Evolutionary conservation across 1,140 invertebrate species (phyloP).

Genomic region (Drosophila saltans): DNA sequence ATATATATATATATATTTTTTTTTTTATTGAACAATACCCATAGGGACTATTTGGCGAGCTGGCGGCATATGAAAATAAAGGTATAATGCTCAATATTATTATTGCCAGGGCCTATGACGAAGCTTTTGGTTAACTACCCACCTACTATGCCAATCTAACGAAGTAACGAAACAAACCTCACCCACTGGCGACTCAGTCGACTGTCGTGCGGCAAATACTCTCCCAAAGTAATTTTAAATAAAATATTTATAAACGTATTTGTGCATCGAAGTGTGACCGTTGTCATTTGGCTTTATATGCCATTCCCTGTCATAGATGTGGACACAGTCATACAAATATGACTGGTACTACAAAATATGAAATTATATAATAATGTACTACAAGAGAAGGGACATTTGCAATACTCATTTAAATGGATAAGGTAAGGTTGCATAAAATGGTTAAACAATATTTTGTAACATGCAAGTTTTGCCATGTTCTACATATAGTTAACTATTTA

Average conservation of each 20-base stretch:
- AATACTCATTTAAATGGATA: no score
- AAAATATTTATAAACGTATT: slow-evolving; percentile 78
- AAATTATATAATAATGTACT: not conserved
- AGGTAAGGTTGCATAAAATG: not conserved
- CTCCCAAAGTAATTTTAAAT: slow-evolving; percentile 74
- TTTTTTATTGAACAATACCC: slow-evolving; percentile 77
- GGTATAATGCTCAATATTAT: slow-evolving; percentile 81
- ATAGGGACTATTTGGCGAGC: slow-evolving; percentile 72
- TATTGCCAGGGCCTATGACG: slow-evolving; percentile 46
- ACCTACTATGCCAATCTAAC: slow-evolving; percentile 7
- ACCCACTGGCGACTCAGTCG: not conserved
- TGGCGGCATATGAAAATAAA: slow-evolving; percentile 71
- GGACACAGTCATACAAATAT: not conserved
- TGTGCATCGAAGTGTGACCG: slow-evolving; percentile 70
- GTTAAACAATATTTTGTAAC: not conserved
- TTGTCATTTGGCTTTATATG: slow-evolving; percentile 49
- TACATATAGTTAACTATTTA: no score
- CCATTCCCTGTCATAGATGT: slow-evolving; percentile 8
- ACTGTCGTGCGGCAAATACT: slow-evolving; percentile 58
- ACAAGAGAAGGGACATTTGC: no score
- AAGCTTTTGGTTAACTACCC: slow-evolving; percentile 66
- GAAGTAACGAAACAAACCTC: no score
- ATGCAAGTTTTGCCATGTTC: no score
- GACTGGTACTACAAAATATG: not conserved
- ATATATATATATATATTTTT: slow-evolving; percentile 9